Percentiles rank a stretch among this genome's conserved stretches.
Conservation (phyloP, 2,888 invertebrate genomes). For the Tipula unca region DNA sequence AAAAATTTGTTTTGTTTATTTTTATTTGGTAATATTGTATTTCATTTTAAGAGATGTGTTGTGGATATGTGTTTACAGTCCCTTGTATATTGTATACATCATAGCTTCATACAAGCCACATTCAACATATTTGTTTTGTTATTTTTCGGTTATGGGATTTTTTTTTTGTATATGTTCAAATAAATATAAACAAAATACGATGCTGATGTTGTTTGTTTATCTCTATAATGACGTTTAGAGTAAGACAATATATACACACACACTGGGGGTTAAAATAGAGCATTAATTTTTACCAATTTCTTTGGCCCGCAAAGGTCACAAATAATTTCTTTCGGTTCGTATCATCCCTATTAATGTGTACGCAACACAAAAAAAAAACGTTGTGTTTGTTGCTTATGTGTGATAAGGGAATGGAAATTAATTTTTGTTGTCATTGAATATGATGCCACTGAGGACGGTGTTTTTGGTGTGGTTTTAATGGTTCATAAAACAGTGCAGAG, state of each 20-base stretch:
- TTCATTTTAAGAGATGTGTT: neutral
- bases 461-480: too few relatives aligned
- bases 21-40: neutral
- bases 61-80: neutral
- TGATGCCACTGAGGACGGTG: neutral
- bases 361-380: neutral
- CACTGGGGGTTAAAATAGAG: neutral
- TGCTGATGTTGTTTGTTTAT: neutral
- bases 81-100: neutral
- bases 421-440: neutral
- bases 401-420: neutral
- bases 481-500: too few relatives aligned
- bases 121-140: neutral
- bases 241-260: neutral
- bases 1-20: neutral
- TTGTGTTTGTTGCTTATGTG: neutral
- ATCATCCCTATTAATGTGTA: neutral
- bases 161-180: neutral
- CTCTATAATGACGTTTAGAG: neutral
- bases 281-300: neutral
- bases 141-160: neutral
- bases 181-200: neutral
- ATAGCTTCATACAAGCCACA: neutral
- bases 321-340: neutral
- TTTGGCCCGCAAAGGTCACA: neutral